Percentiles rank a stretch among this genome's conserved stretches.
Conservation (phyloP, 2,113 vertebrate species). For the Glaucomys volans region DNA sequence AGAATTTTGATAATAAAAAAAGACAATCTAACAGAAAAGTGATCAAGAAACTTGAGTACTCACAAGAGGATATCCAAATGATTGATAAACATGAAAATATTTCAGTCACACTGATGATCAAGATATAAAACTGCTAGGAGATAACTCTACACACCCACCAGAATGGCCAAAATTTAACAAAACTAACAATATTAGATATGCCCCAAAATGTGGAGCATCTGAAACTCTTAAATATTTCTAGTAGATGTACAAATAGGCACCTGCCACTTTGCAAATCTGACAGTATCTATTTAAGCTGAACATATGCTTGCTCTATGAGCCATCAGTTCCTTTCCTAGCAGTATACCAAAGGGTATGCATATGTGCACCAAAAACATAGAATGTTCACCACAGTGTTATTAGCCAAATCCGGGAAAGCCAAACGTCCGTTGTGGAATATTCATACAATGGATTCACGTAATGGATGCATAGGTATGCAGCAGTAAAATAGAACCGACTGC, state of each 20-base stretch:
- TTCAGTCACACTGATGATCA: background rate
- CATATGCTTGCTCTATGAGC: background rate
- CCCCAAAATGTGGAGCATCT: background rate
- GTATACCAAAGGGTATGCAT: background rate
- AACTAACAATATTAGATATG: background rate
- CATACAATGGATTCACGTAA: background rate
- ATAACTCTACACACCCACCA: background rate
- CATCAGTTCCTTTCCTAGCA: background rate
- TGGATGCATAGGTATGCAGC: background rate
- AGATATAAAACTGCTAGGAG: background rate
- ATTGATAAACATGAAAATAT: background rate
- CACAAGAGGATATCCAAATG: background rate
- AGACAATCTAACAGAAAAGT: background rate
- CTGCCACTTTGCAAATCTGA: background rate
- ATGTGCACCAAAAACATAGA: background rate
- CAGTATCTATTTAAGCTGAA: background rate
- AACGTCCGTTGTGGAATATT: background rate
- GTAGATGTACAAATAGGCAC: background rate
- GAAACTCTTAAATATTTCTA: background rate
- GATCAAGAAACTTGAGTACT: background rate
- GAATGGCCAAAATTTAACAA: background rate
- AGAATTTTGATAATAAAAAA: conserved; percentile 29
- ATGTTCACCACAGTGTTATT: background rate
- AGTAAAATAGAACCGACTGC: background rate
- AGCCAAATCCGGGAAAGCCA: background rate